A percentile compares a stretch with the other conserved stretches of the same genome.
Evolutionary conservation across 2,888 invertebrate species (phyloP).

Genomic region (Netelia inedita): DNA sequence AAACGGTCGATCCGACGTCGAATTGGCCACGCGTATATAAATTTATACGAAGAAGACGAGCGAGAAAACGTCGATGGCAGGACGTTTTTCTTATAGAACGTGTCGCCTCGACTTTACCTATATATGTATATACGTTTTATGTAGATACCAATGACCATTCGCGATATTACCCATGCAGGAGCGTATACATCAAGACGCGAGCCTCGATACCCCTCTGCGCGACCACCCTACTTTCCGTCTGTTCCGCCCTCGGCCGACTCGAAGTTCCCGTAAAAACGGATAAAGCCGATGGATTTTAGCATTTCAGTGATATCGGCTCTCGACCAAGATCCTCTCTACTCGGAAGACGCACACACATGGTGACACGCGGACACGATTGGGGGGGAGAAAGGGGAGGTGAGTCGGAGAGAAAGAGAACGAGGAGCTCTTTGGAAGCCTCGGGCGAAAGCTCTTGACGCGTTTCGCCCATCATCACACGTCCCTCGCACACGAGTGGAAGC

Average conservation of each 20-base stretch:
- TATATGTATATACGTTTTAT: too few relatives aligned
- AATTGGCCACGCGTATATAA: too few relatives aligned
- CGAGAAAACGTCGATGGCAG: too few relatives aligned
- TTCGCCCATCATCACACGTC: background rate
- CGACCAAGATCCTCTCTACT: conserved; percentile 17
- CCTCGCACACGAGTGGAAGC: background rate
- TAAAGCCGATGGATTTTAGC: conserved; percentile 36
- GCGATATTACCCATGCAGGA: conserved; percentile 26
- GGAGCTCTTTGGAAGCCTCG: background rate
- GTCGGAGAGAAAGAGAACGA: background rate
- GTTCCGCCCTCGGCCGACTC: too few relatives aligned
- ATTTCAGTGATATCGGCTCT: conserved; percentile 39
- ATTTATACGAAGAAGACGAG: too few relatives aligned
- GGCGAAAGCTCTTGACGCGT: background rate
- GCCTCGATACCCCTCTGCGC: background rate
- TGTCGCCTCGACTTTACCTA: too few relatives aligned
- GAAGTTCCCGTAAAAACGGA: conserved; percentile 6
- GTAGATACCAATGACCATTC: too few relatives aligned
- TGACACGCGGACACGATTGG: too few relatives aligned
- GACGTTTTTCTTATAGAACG: too few relatives aligned
- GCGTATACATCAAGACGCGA: background rate
- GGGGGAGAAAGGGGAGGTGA: too few relatives aligned
- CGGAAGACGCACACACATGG: background rate
- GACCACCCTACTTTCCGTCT: background rate
- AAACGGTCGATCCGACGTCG: too few relatives aligned